Evolutionary conservation across 2,113 vertebrate genomes (phyloP), one percentile per base, ranked within the genome.

Genomic region (Gymnarchus niloticus): DNA sequence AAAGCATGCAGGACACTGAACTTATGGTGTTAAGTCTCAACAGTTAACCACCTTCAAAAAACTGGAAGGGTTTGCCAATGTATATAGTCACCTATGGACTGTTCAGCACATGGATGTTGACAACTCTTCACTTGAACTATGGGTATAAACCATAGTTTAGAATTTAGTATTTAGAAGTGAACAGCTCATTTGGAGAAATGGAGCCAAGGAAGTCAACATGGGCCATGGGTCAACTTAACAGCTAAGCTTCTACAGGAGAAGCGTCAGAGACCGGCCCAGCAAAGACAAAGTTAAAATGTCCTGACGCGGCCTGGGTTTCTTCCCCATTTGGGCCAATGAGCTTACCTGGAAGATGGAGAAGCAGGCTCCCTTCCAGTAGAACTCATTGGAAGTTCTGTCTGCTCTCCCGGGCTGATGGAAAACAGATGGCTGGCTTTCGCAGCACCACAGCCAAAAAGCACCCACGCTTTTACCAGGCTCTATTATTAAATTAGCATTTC

Each of bases 391-490:
- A 28, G 33, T 85, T 57, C 61, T 87, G 65, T 81, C 69, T 57
- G 37, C 76, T 78, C 83, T 86, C 84, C 80, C 86, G 87, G 81
- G 81, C 44, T 90, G 87, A 92, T 90, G 51, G 56, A 86, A 89
- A 89, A 86, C 89, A 92, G 88, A 90, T 90, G 88, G 81, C 33
- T 51, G 25, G 6, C 57, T 84, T 87, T 80, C 85, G 73, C 23
- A 85, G 83, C 23, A 17, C 84, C 77, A 65, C 84, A 78, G 83
- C 80, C 76, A 56, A 78, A 37, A 89, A 56, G 44, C 61, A n/a
- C 83, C 86, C 57, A 61, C 73, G 49, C 23, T 78, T 54, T 86
- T n/a, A 88, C 87, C 88, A 84, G 85, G 77, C 80, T 87, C 87
- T 86, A 82, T 85, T 87, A 89, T 87, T 48, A 78, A 78, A 78